Base-by-base conservation (phyloP, 2,888 invertebrate genomes). In the Chloroclystis v-ata region DNA sequence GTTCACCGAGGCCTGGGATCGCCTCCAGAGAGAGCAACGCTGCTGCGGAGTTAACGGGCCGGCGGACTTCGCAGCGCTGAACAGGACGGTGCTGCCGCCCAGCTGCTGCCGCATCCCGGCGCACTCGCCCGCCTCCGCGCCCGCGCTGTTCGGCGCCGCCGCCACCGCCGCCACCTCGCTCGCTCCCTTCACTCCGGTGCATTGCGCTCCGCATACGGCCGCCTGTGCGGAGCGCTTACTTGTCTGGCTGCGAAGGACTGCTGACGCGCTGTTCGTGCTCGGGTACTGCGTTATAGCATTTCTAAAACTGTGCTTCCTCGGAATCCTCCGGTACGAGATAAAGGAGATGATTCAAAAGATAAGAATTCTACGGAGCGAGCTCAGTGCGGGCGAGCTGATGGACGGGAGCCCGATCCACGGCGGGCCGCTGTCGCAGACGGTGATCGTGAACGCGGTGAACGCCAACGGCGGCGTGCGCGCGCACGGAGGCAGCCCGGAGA, bases 331-430 rank as follows among this genome's bases (percentile, higher is more conserved):
- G 51, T 94, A 94, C 87, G 95, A 95, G 89, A 95, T 95, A 71
- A 91, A 93, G 60, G 96, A 96, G 81, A 96, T 96, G 96, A 95
- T 96, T 71, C 95, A 95, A 78, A 96, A 96, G 87, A 96, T 96
- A 74, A 92, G 93, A 69, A 90, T 96, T 73, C 87, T 96, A 54
- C 91, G 91, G 65, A 91, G 90, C 50, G 93, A 94, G 69, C 76
- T 90, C 57, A 90, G 91, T 37, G 84, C 88, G 30, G 84, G 87
- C 1, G 89, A 89, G 64, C 72, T 89, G 29, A 64, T 84, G 14
- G 87, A 87, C 32, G 73, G 82, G 12, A 86, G 86, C 50, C 86
- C 86, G 7, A 60, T 85, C 40, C 85, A 89, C 59, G 85, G 89
- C 46, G 86, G 87, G 33, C 86, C 86, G 2, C 62, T 86, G 13